These are phyloP conservation scores for Petrocephalus sullivani DNA, from an alignment of 2,797 vertebrate genomes.

Conservation along the genomic window DNA sequence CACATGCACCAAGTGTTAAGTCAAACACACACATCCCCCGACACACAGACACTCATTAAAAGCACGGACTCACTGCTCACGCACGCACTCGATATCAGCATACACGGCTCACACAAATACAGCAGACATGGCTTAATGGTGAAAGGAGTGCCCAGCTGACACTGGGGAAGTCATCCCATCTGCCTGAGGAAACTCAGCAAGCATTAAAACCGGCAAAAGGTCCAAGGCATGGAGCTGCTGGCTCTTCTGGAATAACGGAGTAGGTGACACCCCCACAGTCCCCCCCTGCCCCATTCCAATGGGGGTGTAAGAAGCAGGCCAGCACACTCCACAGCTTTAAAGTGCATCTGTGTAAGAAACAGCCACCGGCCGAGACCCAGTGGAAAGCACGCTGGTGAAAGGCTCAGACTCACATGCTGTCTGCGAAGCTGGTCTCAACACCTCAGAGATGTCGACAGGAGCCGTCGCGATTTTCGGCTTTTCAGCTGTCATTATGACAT, in stretches of 20 bases:
- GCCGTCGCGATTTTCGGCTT: background rate
- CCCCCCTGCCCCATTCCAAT: background rate
- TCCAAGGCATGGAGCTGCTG: background rate
- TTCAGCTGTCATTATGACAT: background rate
- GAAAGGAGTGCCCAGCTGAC: background rate
- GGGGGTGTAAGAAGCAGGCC: background rate
- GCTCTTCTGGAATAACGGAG: background rate
- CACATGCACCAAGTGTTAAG: too few species aligned
- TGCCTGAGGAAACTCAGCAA: background rate
- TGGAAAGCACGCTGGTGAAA: background rate
- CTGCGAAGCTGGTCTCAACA: background rate
- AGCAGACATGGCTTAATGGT: background rate
- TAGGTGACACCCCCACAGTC: background rate
- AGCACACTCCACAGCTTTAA: background rate
- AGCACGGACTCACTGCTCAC: background rate
- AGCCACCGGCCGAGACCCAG: background rate
- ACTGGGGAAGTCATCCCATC: background rate
- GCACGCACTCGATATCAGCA: background rate
- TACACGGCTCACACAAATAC: background rate
- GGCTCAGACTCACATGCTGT: background rate
- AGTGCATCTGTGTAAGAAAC: background rate
- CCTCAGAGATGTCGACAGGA: background rate
- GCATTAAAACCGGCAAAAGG: background rate
- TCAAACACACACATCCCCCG: background rate
- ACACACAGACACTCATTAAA: background rate